These are phyloP conservation scores for Erebia palarica DNA, from an alignment of 2,888 invertebrate species.

Conservation along the genomic window DNA sequence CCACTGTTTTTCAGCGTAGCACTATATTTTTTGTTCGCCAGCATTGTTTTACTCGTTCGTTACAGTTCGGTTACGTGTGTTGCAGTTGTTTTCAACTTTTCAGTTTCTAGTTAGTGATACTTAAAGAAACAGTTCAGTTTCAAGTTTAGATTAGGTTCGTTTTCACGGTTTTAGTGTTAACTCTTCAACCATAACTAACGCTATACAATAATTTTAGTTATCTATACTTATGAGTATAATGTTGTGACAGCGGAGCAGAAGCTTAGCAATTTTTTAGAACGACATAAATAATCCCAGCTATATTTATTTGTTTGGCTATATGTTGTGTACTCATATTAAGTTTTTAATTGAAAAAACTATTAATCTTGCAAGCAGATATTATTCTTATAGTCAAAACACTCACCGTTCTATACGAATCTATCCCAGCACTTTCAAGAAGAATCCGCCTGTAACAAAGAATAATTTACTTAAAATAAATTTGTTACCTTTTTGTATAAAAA, in stretches of 20 bases:
- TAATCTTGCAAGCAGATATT: too few species aligned
- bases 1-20: neutral
- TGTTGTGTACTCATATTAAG: too few species aligned
- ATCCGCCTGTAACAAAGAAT: slow-evolving; percentile 8
- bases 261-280: too few species aligned
- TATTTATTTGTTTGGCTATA: too few species aligned
- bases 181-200: too few species aligned
- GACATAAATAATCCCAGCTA: too few species aligned
- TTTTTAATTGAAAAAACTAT: neutral
- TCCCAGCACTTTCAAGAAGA: neutral
- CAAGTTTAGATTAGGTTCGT: neutral
- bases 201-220: too few species aligned
- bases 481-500: too few species aligned
- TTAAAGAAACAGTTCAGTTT: slow-evolving; percentile 11
- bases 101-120: slow-evolving; percentile 11
- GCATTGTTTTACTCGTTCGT: slow-evolving; percentile 19
- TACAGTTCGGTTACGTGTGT: slow-evolving; percentile 14
- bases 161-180: neutral
- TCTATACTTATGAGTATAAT: too few species aligned
- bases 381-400: too few species aligned
- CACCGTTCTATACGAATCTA: neutral
- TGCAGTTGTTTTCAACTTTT: slow-evolving; percentile 11
- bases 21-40: slow-evolving; percentile 7
- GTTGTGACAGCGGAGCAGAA: too few species aligned
- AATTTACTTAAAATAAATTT: neutral